Evolutionary conservation across 2,888 invertebrate genomes (phyloP).

Genomic region (Papilio gigon): DNA sequence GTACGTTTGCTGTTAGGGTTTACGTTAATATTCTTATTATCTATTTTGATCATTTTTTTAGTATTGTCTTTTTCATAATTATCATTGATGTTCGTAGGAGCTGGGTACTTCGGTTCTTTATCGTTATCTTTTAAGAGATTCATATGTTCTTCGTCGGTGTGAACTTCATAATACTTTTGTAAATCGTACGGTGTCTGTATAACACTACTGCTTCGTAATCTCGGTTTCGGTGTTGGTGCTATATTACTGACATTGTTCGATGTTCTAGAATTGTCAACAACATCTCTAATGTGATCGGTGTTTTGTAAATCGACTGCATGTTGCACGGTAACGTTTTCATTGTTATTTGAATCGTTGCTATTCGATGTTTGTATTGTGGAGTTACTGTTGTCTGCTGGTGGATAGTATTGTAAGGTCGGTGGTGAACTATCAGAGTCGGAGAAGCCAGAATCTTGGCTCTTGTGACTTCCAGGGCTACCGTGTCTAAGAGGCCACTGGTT

Average conservation of each 20-base stretch:
- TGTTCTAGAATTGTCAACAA: conserved; percentile 60
- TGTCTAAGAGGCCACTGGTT: conserved; percentile 77
- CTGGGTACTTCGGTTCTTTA: conserved; percentile 60
- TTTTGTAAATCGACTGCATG: conserved; percentile 74
- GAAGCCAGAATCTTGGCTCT: conserved; percentile 91
- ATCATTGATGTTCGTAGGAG: conserved; percentile 65
- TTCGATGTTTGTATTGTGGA: conserved; percentile 68
- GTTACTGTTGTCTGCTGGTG: conserved; percentile 62
- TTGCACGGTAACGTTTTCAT: conserved; percentile 75
- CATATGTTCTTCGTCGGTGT: conserved; percentile 76
- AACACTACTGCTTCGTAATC: conserved; percentile 75
- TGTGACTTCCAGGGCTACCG: conserved; percentile 84
- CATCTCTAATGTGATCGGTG: conserved; percentile 60
- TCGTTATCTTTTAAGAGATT: conserved; percentile 71
- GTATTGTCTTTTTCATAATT: conserved; percentile 59
- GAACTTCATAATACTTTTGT: conserved; percentile 78
- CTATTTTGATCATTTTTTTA: conserved; percentile 54
- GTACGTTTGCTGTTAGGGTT: conserved; percentile 70
- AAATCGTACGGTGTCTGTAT: conserved; percentile 80
- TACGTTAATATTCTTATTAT: conserved; percentile 62
- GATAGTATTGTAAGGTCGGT: conserved; percentile 74
- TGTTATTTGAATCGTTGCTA: conserved; percentile 76
- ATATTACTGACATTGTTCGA: conserved; percentile 53
- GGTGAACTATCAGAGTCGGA: conserved; percentile 88
- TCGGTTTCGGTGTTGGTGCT: conserved; percentile 70